Evolutionary conservation across 2,113 vertebrate genomes (phyloP).

Genomic region (Brachionichthys hirsutus): DNA sequence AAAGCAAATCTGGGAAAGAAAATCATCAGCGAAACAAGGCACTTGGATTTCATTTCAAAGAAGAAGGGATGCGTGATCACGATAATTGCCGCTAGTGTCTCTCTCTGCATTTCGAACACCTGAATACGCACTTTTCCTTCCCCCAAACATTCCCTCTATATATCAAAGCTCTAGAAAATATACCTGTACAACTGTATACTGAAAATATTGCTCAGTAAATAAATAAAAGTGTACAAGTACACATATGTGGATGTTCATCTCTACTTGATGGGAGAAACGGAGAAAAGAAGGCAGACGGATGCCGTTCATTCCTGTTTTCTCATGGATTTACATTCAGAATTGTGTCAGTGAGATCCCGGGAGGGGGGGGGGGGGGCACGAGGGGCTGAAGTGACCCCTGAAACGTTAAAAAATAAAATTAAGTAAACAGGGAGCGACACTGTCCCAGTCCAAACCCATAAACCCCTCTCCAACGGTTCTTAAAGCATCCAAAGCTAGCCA

Average conservation of each 20-base stretch:
- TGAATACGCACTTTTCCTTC: slow-evolving; percentile 39
- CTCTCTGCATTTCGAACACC: slow-evolving; percentile 47
- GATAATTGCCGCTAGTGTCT: slow-evolving; percentile 48
- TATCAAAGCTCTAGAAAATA: slow-evolving; percentile 78
- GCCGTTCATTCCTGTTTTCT: slow-evolving; percentile 38
- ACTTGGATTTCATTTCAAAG: slow-evolving; percentile 62
- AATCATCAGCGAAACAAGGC: slow-evolving; percentile 65
- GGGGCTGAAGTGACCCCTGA: slow-evolving; percentile 24
- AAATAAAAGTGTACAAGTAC: slow-evolving; percentile 73
- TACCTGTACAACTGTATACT: slow-evolving; percentile 72
- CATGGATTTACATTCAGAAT: slow-evolving; percentile 70
- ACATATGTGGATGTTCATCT: slow-evolving; percentile 54
- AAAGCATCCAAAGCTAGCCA: slow-evolving; percentile 47
- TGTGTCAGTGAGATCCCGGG: slow-evolving; percentile 68
- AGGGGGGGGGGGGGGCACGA: slow-evolving; percentile 39
- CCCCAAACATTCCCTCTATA: slow-evolving; percentile 28
- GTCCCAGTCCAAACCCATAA: slow-evolving; percentile 23
- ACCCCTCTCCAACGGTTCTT: slow-evolving; percentile 34
- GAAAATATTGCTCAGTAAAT: slow-evolving; percentile 78
- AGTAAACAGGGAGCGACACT: slow-evolving; percentile 20
- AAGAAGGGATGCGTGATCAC: slow-evolving; percentile 41
- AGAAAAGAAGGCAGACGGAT: slow-evolving; percentile 38
- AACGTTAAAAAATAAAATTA: slow-evolving; percentile 29
- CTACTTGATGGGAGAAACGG: slow-evolving; percentile 45
- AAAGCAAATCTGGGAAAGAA: slow-evolving; percentile 26